Evolutionary conservation across 2,113 vertebrate species (phyloP), one percentile per base, ranked within the genome.

Genomic region (Natator depressus): DNA sequence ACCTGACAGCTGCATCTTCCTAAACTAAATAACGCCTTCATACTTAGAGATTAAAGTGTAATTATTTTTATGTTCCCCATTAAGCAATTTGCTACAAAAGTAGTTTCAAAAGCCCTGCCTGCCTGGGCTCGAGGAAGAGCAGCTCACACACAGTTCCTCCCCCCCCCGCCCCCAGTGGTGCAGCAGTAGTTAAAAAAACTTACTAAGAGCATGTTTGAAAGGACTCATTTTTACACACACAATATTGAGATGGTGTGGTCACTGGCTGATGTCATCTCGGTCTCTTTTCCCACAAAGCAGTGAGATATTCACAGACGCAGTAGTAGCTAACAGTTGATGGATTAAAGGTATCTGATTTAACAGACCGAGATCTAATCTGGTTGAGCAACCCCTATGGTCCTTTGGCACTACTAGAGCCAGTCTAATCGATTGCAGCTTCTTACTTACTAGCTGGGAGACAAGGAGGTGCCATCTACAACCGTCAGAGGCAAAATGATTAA

Each of bases 1-100:
- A 85, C 90, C 57, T 92, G 94, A 25, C 79, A 95, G 80, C 83
- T 91, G 62, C 79, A 89, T 55, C 65, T 78, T 87, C 93, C 78
- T 78, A 85, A 91, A 46, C 62, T 85, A 91, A 92, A 87, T 49
- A 57, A 78, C 53, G 76, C 82, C 29, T 57, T 87, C 31, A 17
- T 3, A 2, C 22, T 51, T n/a, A 85, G 78, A 92, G 35, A 95
- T 88, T 22, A 72, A 92, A 95, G 91, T 78, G 62, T 50, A 79
- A 78, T 62, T 62, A 88, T 89, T 72, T 55, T 95, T 91, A 89
- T 80, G 89, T 85, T 88, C 72, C 38, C 24, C 90, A 29, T 84
- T 92, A 95, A 93, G 10, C 0, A 1, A 90, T 80, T 27, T 17
- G 42, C 82, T 93, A 54, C 0, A 1, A 46, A 53, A 91, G 20